Percentiles rank a stretch among this genome's conserved stretches.
These are phyloP conservation scores for Merops nubicus DNA, from an alignment of 2,113 vertebrate species.

Conservation along the genomic window DNA sequence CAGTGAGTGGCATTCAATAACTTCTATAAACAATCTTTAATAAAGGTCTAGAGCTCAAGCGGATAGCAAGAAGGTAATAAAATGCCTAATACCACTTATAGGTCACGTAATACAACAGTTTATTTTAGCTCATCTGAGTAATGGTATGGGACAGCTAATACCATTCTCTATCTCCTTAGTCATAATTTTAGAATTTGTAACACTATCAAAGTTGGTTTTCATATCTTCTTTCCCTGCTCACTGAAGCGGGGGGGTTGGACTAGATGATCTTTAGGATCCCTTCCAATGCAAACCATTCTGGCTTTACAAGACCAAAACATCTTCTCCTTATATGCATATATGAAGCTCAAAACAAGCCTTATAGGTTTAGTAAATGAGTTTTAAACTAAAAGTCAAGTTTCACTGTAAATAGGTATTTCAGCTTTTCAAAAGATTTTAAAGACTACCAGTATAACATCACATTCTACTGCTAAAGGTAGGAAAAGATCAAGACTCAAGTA, in stretches of 20 bases:
- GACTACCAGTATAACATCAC: not conserved
- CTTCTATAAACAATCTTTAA: slow-evolving; percentile 56
- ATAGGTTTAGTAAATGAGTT: not conserved
- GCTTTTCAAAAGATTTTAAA: not conserved
- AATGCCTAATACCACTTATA: slow-evolving; percentile 57
- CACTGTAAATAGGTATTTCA: not conserved
- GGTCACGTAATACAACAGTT: slow-evolving; percentile 48
- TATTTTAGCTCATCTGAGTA: slow-evolving; percentile 65
- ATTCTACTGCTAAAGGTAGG: not conserved
- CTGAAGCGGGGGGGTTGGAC: not conserved
- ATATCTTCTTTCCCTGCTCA: not conserved
- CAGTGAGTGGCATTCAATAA: slow-evolving; percentile 27
- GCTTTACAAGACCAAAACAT: not conserved
- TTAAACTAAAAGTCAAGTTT: not conserved
- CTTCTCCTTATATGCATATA: not conserved
- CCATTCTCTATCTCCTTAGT: slow-evolving; percentile 2
- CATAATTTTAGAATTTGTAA: slow-evolving; percentile 13
- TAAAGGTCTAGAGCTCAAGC: slow-evolving; percentile 47
- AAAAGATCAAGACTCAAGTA: not conserved
- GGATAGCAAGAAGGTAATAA: slow-evolving; percentile 63
- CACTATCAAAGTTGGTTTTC: not conserved
- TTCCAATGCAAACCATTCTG: not conserved
- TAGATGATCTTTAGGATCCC: not conserved
- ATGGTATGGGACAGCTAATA: slow-evolving; percentile 46
- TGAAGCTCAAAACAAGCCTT: not conserved